phyloP scores from a whole-genome alignment of 2,797 vertebrate species.

The Amphiprion clarkii region DNA sequence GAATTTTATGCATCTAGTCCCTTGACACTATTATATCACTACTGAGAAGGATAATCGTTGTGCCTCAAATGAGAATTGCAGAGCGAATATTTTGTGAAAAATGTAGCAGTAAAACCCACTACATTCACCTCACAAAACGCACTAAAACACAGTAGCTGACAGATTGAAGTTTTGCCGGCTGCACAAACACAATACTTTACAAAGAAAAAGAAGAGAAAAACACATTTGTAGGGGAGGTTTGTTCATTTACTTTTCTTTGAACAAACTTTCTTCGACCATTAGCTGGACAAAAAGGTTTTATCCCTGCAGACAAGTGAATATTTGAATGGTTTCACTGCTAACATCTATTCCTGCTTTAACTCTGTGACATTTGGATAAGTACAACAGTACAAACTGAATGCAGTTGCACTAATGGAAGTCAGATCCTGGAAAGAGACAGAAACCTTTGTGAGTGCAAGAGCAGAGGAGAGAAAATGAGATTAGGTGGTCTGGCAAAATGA shows the following conservation, averaged over 20 bases:
- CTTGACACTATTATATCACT: neutral
- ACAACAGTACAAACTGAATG: neutral
- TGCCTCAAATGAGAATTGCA: neutral
- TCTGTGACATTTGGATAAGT: neutral
- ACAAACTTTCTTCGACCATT: neutral
- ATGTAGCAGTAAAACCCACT: neutral
- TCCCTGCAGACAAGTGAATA: neutral
- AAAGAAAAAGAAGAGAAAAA: neutral
- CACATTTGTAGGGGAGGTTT: neutral
- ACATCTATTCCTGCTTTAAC: neutral
- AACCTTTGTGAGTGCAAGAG: neutral
- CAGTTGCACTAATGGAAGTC: neutral
- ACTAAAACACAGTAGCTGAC: no score
- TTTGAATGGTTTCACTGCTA: neutral
- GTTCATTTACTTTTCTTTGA: neutral
- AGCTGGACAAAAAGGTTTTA: neutral
- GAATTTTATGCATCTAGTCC: no score
- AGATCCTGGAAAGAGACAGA: neutral
- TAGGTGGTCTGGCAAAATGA: slow-evolving; percentile 9
- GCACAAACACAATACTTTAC: neutral
- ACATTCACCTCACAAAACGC: neutral
- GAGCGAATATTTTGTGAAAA: neutral
- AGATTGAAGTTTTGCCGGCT: neutral
- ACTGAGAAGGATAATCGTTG: neutral
- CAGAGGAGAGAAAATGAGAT: slow-evolving; percentile 7